A percentile compares a stretch with the other conserved stretches of the same genome.
phyloP scores from a whole-genome alignment of 2,797 vertebrate genomes.

The Sylvia borin region DNA sequence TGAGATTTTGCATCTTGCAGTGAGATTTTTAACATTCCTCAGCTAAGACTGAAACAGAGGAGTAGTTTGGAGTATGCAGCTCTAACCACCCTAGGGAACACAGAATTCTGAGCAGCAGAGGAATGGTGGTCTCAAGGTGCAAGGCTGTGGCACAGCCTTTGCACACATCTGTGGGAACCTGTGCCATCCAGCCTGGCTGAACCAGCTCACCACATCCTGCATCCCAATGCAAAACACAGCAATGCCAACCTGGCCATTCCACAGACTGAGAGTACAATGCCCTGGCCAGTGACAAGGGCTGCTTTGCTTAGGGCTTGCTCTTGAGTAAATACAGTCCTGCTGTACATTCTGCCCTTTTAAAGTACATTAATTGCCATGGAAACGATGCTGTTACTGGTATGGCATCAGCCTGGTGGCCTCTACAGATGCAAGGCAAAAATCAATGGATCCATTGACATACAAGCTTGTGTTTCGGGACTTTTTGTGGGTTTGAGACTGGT shows the following conservation, averaged over 20 bases:
- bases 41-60: neutral
- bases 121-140: no score
- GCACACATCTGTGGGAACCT: neutral
- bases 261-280: neutral
- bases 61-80: fast-evolving
- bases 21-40: neutral
- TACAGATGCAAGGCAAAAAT: slow-evolving; percentile 42
- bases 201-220: neutral
- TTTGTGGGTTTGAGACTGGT: neutral
- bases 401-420: slow-evolving; percentile 33
- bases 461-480: neutral
- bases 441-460: slow-evolving; percentile 15
- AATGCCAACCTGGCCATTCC: neutral
- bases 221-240: neutral
- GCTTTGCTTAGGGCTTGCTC: neutral
- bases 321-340: neutral
- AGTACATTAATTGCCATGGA: slow-evolving; percentile 57
- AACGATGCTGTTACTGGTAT: slow-evolving; percentile 25
- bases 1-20: neutral
- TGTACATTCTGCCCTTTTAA: slow-evolving; percentile 21
- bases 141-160: neutral
- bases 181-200: neutral
- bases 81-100: neutral
- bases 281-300: neutral
- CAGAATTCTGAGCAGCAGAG: neutral